Conservation (phyloP, 1,140 invertebrate genomes). For the Nephila pilipes region DNA sequence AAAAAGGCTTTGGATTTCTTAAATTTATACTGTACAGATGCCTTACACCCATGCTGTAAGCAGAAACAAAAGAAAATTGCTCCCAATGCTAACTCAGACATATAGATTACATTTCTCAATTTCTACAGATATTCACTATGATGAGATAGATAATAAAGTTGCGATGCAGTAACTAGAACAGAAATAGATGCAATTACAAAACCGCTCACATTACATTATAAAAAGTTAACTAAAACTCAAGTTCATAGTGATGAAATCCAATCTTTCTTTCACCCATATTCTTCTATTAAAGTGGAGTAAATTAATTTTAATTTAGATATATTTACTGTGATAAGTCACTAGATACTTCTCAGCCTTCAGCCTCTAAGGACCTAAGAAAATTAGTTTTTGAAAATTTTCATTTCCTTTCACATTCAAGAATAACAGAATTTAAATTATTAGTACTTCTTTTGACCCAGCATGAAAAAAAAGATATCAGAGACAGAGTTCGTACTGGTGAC, state of each 20-base stretch:
- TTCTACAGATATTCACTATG: not conserved
- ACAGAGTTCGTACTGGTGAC: not conserved
- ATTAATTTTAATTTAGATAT: not conserved
- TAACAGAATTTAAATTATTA: too few species aligned
- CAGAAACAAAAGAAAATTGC: not conserved
- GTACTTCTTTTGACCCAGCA: too few species aligned
- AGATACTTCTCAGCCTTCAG: not conserved
- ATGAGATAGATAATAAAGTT: not conserved
- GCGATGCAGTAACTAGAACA: not conserved
- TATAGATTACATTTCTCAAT: not conserved
- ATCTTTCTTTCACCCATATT: not conserved
- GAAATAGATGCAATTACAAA: not conserved
- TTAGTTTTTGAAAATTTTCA: not conserved
- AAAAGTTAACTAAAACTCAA: not conserved
- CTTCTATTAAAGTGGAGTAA: not conserved
- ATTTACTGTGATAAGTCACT: not conserved
- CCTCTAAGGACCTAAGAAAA: not conserved
- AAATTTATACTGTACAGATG: not conserved
- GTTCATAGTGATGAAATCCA: not conserved
- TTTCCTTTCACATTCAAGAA: not conserved
- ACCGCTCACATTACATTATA: not conserved
- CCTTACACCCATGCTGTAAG: not conserved
- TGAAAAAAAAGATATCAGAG: too few species aligned
- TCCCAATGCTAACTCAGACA: not conserved
- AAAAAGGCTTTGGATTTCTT: not conserved